Evolutionary conservation across 1,140 invertebrate genomes (phyloP).

Genomic region (Leptinotarsa lineolata): DNA sequence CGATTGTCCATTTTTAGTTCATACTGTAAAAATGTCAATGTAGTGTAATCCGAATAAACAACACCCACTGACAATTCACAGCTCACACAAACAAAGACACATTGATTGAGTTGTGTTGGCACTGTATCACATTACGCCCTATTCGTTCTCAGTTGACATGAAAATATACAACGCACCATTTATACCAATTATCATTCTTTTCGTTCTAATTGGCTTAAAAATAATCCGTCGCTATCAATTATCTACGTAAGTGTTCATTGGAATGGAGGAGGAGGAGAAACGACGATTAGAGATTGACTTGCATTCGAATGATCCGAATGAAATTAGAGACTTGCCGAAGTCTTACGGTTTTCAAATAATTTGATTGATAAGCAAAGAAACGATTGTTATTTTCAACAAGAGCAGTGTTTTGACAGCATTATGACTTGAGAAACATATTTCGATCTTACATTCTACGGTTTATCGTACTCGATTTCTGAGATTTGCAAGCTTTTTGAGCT

Average conservation of each 20-base stretch:
- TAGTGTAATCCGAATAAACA: slow-evolving; percentile 12
- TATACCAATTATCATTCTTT: slow-evolving; percentile 25
- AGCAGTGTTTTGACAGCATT: too few relatives aligned
- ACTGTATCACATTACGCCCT: slow-evolving; percentile 16
- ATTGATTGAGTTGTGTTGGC: slow-evolving; percentile 24
- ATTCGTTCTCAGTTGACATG: slow-evolving; percentile 11
- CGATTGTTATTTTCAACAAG: too few relatives aligned
- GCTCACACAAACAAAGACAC: slow-evolving; percentile 21
- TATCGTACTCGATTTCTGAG: too few relatives aligned
- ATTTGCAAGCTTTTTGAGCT: too few relatives aligned
- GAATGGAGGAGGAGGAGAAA: slow-evolving; percentile 5
- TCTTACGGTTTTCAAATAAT: too few relatives aligned
- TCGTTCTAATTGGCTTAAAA: slow-evolving; percentile 22
- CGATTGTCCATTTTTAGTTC: slow-evolving; percentile 1
- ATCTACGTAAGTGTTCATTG: slow-evolving; percentile 1
- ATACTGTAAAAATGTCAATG: slow-evolving; percentile 12
- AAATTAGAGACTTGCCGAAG: too few relatives aligned
- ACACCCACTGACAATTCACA: slow-evolving; percentile 22
- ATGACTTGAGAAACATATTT: too few relatives aligned
- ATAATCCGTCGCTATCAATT: slow-evolving; percentile 9
- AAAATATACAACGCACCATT: slow-evolving; percentile 25
- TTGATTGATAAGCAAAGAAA: too few relatives aligned
- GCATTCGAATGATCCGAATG: not conserved
- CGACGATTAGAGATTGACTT: not conserved
- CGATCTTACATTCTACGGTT: too few relatives aligned